A percentile compares a stretch with the other conserved stretches of the same genome.
phyloP scores from a whole-genome alignment of 2,797 vertebrate species.

The Microctenopoma lineatum region DNA sequence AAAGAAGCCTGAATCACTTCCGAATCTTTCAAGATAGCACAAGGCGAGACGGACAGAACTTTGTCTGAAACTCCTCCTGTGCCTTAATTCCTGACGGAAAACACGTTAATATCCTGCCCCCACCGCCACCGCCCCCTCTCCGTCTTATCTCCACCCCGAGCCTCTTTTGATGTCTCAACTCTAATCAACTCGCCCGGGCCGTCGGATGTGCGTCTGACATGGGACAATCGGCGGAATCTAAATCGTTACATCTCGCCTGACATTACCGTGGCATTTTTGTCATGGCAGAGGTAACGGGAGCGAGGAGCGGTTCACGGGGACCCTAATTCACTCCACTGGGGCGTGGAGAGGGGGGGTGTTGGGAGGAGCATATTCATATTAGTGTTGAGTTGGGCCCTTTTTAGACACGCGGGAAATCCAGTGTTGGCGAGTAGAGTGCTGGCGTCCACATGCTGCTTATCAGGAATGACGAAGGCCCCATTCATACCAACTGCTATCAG shows the following conservation, averaged over 20 bases:
- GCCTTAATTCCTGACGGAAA: constrained; percentile 69
- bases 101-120: constrained; percentile 54
- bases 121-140: constrained; percentile 20
- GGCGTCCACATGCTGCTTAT: constrained; percentile 76
- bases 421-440: constrained; percentile 51
- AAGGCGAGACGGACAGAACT: constrained; percentile 71
- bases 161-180: constrained; percentile 82
- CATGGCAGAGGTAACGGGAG: constrained; percentile 78
- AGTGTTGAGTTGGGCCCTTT: constrained; percentile 80
- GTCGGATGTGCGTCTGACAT: constrained; percentile 74
- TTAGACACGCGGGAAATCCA: constrained; percentile 70
- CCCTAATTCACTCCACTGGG: constrained; percentile 69
- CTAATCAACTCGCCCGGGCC: constrained; percentile 79
- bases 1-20: constrained; percentile 62
- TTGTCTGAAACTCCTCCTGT: constrained; percentile 66
- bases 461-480: constrained; percentile 65
- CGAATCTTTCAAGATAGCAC: constrained; percentile 72
- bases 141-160: constrained; percentile 75
- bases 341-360: not conserved
- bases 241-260: constrained; percentile 86
- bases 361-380: constrained; percentile 82
- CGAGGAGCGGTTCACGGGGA: constrained; percentile 75
- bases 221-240: constrained; percentile 81
- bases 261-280: constrained; percentile 90
- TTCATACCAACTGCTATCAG: constrained; percentile 81